phyloP scores from a whole-genome alignment of 2,888 invertebrate genomes.

The Tridacna crocea region DNA sequence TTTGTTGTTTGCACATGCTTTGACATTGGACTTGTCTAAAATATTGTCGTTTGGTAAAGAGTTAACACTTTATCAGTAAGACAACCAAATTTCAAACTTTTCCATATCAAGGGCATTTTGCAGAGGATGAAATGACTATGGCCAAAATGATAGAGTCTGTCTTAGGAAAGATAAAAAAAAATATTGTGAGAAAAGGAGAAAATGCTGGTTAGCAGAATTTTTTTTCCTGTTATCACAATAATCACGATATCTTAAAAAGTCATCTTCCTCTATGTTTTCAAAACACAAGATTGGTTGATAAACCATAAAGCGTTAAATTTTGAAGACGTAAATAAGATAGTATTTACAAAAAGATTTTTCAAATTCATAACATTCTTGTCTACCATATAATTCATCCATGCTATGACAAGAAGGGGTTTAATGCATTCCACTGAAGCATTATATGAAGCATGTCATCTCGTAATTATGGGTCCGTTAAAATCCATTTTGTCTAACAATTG shows the following conservation, averaged over 20 bases:
- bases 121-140: too few species aligned
- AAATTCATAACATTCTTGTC: background rate
- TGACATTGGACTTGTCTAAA: too few species aligned
- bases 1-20: too few species aligned
- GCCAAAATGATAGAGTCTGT: too few species aligned
- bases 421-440: background rate
- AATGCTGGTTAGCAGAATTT: slow-evolving; percentile 15
- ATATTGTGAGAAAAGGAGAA: slow-evolving; percentile 6
- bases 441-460: too few species aligned
- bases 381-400: background rate
- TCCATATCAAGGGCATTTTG: too few species aligned
- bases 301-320: background rate
- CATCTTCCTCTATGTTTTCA: background rate
- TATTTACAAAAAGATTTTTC: background rate
- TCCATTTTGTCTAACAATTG: too few species aligned
- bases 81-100: too few species aligned
- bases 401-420: background rate
- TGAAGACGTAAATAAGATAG: background rate
- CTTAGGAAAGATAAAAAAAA: background rate
- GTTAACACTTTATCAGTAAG: too few species aligned
- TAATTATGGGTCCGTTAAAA: too few species aligned
- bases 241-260: background rate
- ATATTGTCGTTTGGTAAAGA: too few species aligned
- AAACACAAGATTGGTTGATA: background rate
- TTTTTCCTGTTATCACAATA: too few species aligned